Percentiles rank a stretch among this genome's conserved stretches.
phyloP scores from a whole-genome alignment of 2,797 vertebrate genomes.

The Lepilemur septentrionalis region DNA sequence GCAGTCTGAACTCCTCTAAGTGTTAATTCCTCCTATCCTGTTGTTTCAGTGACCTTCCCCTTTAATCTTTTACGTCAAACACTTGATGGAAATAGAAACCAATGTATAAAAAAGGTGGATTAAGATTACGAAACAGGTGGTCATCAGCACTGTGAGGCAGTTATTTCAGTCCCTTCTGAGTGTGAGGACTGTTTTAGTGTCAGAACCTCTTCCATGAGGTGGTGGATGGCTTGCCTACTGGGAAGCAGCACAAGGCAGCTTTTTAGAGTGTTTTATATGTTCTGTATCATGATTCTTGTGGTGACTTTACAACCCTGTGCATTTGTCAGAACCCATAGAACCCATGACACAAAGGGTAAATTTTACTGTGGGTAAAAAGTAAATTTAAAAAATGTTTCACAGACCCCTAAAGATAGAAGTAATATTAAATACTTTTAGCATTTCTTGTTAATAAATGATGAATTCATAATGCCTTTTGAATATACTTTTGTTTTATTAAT shows the following conservation, averaged over 20 bases:
- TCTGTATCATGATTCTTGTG: background rate
- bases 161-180: background rate
- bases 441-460: conserved; percentile 33
- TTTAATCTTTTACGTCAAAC: background rate
- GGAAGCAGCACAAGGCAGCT: background rate
- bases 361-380: background rate
- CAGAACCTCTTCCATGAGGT: background rate
- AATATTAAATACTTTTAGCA: background rate
- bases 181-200: background rate
- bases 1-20: background rate
- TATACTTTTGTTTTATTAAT: background rate
- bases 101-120: background rate
- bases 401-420: background rate
- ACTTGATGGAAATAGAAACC: conserved; percentile 2
- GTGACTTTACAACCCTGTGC: background rate
- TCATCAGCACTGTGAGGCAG: background rate
- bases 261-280: background rate
- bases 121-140: background rate
- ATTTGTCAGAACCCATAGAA: background rate
- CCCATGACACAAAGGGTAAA: background rate
- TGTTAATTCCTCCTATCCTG: background rate
- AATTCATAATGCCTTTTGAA: conserved; percentile 35
- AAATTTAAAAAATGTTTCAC: background rate
- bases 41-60: background rate
- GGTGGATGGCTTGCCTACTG: background rate